Base-by-base conservation (phyloP, 2,888 invertebrate genomes). In the Agrilus cyanescens region DNA sequence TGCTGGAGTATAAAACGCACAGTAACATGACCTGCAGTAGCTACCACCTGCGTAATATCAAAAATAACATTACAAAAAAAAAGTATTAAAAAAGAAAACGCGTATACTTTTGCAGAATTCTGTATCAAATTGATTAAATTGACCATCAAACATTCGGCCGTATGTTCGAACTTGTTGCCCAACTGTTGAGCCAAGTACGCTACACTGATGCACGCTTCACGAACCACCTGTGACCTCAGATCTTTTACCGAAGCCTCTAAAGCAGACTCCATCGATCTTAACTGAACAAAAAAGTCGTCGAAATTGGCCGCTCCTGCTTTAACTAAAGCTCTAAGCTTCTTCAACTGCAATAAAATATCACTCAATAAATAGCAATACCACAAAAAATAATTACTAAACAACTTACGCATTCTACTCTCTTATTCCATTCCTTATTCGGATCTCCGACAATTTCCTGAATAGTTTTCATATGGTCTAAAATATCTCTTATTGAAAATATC, bases 191-290 rank as follows among this genome's bases (percentile, higher is more conserved):
- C 82, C 70, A 95, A 76, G 70, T 82, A 94, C 32, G 95, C 91
- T 55, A 96, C 81, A 1, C 95, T 91, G 46, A 96, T 85, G 61
- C 95, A 96, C 2, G 91, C 90, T 66, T 98, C 98, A 37, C 97
- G 76, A 1, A 95, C 95, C 46, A 96, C 89, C 71, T 80, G 75
- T 53, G 96, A 97, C 58, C 93, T 75, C 7, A 94, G 71, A 66
- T 94, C 93, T 69, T 85, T 86, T 51, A 90, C 77, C 46, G 87
- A 82, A 47, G 77, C 76, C 48, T 88, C 79, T 59, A 94, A 82
- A 18, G 90, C 78, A 55, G 83, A 76, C 40, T 90, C 89, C 45
- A 94, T 62, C 48, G 77, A 78, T 59, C 88, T 84, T 44, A 96
- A 69, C 51, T 82, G 78, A 41, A 76, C 76, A 44, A 74, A 71